These are phyloP conservation scores for Miltochrista miniata DNA, from an alignment of 2,888 invertebrate genomes.

Conservation along the genomic window DNA sequence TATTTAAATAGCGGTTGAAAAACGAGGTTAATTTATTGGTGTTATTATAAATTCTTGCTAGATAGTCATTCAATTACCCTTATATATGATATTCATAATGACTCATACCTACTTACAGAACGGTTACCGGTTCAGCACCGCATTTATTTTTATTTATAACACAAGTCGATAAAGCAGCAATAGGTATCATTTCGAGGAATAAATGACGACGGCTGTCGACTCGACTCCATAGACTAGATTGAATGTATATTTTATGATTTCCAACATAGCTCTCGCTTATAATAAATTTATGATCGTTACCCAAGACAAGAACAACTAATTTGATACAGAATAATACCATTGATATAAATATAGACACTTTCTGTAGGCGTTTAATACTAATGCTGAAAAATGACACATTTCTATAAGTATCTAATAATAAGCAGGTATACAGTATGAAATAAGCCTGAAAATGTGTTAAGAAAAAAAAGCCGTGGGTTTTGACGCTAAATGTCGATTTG, in stretches of 20 bases:
- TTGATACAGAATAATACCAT: conserved; percentile 16
- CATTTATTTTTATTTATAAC: conserved; percentile 55
- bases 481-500: conserved; percentile 20
- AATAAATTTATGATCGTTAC: conserved; percentile 20
- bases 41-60: conserved; percentile 65
- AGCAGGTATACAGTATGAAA: too few relatives aligned
- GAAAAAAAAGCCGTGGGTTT: conserved; percentile 27
- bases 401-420: conserved; percentile 14
- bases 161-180: conserved; percentile 45
- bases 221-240: conserved; percentile 23
- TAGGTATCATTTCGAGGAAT: conserved; percentile 42
- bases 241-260: conserved; percentile 31
- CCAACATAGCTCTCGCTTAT: conserved; percentile 14
- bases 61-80: conserved; percentile 72
- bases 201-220: conserved; percentile 17
- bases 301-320: conserved; percentile 30
- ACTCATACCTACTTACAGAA: conserved; percentile 57
- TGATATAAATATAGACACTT: conserved; percentile 20
- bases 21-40: conserved; percentile 62
- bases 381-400: conserved; percentile 27
- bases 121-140: conserved; percentile 53
- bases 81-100: conserved; percentile 59
- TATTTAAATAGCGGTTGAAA: conserved; percentile 69
- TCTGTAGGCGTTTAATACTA: conserved; percentile 28
- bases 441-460: too few relatives aligned